phyloP scores from a whole-genome alignment of 2,888 invertebrate species.

The Liopterus haemorrhoidalis region DNA sequence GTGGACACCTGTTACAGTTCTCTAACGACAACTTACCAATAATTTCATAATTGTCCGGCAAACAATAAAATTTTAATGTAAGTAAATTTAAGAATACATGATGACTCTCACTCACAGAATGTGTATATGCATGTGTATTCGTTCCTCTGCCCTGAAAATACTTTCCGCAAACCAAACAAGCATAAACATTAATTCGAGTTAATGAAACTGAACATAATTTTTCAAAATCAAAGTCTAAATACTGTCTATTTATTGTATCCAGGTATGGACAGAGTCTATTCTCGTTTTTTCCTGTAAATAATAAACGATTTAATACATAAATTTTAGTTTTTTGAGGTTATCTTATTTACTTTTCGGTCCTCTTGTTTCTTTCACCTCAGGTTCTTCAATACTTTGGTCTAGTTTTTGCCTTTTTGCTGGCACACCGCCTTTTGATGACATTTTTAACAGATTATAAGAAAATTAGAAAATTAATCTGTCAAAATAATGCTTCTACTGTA shows the following conservation, averaged over 20 bases:
- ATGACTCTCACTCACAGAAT: conserved; percentile 95
- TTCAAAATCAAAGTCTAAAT: conserved; percentile 99
- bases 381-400: no score
- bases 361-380: no score
- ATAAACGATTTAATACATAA: no score
- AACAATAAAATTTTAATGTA: conserved; percentile 94
- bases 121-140: conserved; percentile 98
- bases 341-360: no score
- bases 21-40: conserved; percentile 60
- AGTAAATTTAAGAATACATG: conserved; percentile 96
- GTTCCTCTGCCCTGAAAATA: conserved; percentile 97
- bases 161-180: conserved; percentile 98
- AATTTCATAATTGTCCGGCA: conserved; percentile 99
- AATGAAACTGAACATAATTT: conserved; percentile 97
- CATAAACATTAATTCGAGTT: conserved; percentile 98
- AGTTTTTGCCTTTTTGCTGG: no score
- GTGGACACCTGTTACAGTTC: not conserved
- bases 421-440: no score
- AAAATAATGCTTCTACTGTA: no score
- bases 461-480: no score
- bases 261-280: conserved; percentile 85
- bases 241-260: conserved; percentile 95
- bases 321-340: no score
- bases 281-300: conserved; percentile 15
- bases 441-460: no score